phyloP scores from a whole-genome alignment of 2,113 vertebrate species.

The Pituophis catenifer region DNA sequence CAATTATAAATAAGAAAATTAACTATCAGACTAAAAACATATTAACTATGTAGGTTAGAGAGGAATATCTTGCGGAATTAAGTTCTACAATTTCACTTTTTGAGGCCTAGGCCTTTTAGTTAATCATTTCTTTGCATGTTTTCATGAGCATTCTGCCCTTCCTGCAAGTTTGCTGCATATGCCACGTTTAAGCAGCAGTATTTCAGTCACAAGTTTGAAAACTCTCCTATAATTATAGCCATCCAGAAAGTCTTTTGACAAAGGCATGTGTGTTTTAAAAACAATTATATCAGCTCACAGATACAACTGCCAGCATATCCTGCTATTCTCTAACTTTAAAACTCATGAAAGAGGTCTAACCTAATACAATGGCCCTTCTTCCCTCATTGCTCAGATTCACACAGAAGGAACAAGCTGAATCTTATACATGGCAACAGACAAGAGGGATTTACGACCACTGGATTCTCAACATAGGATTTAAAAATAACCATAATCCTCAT shows the following conservation, averaged over 20 bases:
- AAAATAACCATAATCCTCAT: neutral
- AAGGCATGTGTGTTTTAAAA: neutral
- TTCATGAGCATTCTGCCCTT: conserved; percentile 13
- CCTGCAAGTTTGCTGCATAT: conserved; percentile 2
- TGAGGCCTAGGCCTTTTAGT: neutral
- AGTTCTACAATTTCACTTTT: neutral
- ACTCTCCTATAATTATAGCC: conserved; percentile 7
- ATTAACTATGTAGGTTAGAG: neutral
- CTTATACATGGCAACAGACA: neutral
- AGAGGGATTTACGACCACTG: neutral
- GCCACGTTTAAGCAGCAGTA: conserved; percentile 28
- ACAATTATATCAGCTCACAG: neutral
- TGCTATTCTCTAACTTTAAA: neutral
- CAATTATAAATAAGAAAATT: neutral
- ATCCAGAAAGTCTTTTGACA: neutral
- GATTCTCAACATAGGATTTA: neutral
- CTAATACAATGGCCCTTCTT: neutral
- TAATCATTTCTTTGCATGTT: conserved; percentile 16
- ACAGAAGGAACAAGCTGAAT: neutral
- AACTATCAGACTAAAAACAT: neutral
- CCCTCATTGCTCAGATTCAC: neutral
- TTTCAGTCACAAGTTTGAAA: conserved; percentile 7
- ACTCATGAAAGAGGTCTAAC: neutral
- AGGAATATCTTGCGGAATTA: neutral
- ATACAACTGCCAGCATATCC: neutral